phyloP scores from a whole-genome alignment of 2,113 vertebrate species.

The Pandion haliaetus region DNA sequence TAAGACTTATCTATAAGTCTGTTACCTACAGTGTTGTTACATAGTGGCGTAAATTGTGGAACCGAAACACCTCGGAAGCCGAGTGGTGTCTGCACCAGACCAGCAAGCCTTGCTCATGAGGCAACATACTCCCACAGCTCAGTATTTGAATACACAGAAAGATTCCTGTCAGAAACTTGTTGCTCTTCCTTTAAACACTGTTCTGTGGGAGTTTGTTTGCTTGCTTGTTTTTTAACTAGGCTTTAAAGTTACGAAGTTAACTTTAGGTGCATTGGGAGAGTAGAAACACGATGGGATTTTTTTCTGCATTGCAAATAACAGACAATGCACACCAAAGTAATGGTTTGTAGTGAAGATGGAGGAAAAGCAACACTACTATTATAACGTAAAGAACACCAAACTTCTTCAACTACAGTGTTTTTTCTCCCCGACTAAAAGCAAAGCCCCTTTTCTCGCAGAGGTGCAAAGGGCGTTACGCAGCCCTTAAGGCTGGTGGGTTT shows the following conservation, averaged over 20 bases:
- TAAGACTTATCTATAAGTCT: background rate
- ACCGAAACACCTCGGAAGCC: background rate
- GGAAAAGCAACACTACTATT: background rate
- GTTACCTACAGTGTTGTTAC: background rate
- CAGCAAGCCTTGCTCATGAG: accelerated
- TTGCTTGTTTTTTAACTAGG: background rate
- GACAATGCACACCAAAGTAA: background rate
- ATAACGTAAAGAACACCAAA: background rate
- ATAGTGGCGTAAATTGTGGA: background rate
- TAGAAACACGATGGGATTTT: background rate
- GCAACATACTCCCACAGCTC: accelerated
- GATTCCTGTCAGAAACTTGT: background rate
- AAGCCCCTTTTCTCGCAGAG: background rate
- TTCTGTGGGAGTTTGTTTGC: background rate
- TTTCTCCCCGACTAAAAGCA: background rate
- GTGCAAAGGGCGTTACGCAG: background rate
- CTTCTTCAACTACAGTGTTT: background rate
- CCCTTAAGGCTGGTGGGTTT: background rate
- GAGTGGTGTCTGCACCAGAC: background rate
- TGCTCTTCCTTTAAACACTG: background rate
- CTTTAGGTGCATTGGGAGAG: background rate
- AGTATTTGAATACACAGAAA: accelerated
- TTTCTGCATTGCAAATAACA: background rate
- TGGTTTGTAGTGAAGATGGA: background rate
- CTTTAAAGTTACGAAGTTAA: background rate